Conservation (phyloP, 1,140 invertebrate genomes). For the Diorhabda elongata region DNA sequence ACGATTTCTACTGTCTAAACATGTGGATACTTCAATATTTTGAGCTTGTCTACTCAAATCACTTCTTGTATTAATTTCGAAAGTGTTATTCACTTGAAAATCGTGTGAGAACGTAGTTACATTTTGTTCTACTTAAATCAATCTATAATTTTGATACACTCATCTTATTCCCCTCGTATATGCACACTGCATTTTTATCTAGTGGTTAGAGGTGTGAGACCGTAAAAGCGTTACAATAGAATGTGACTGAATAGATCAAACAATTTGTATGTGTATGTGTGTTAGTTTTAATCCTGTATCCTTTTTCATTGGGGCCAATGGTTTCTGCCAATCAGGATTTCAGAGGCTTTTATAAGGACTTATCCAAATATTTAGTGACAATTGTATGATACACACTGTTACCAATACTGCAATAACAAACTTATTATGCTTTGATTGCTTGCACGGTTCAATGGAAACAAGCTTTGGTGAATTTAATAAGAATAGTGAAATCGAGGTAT, state of each 20-base stretch:
- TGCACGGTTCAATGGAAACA: slow-evolving; percentile 2
- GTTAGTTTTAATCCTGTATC: slow-evolving; percentile 16
- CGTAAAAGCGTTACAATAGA: slow-evolving; percentile 19
- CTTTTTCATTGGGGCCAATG: slow-evolving; percentile 16
- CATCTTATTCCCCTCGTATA: background rate
- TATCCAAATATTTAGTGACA: slow-evolving; percentile 25
- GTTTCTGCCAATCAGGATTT: slow-evolving; percentile 19
- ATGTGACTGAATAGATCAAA: slow-evolving; percentile 6
- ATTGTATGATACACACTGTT: slow-evolving; percentile 24
- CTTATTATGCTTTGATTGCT: slow-evolving; percentile 16
- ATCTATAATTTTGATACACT: background rate
- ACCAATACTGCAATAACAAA: slow-evolving; percentile 21
- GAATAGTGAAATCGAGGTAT: no score
- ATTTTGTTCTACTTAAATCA: no score
- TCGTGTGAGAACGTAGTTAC: no score
- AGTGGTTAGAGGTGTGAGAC: slow-evolving; percentile 16
- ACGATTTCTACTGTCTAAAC: no score
- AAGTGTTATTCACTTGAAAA: no score
- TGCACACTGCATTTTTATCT: background rate
- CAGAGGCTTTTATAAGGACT: slow-evolving; percentile 13
- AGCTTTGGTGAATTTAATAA: no score
- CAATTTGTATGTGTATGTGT: slow-evolving; percentile 4
- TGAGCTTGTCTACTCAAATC: no score
- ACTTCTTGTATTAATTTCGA: no score
- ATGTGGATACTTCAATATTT: no score